These are phyloP conservation scores for Microcebus lehilahytsara DNA, from an alignment of 2,113 vertebrate species.

Conservation along the genomic window DNA sequence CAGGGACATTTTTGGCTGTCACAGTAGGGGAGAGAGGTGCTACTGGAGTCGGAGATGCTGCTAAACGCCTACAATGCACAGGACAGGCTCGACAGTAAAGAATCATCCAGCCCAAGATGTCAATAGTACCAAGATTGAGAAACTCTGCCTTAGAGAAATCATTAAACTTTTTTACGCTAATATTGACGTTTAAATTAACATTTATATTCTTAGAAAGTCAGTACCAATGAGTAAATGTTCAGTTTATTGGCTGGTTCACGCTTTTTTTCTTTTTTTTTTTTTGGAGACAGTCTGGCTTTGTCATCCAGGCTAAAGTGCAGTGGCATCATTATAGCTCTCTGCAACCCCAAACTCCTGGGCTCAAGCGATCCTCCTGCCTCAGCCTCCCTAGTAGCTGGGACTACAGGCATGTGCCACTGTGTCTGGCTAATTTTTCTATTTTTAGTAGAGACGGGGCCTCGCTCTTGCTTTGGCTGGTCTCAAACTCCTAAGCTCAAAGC, in stretches of 20 bases:
- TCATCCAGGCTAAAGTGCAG: too few species aligned
- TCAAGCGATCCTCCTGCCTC: too few species aligned
- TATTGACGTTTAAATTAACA: neutral
- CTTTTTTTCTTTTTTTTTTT: too few species aligned
- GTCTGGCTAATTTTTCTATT: too few species aligned
- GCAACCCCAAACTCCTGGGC: too few species aligned
- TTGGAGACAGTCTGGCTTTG: too few species aligned
- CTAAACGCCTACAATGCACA: neutral
- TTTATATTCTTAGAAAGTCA: neutral
- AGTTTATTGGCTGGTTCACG: neutral
- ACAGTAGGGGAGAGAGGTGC: neutral
- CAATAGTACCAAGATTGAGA: neutral
- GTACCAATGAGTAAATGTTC: neutral
- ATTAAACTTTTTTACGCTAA: neutral
- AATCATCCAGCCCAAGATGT: neutral
- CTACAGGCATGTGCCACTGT: too few species aligned
- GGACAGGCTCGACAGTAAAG: neutral
- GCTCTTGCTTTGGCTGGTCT: too few species aligned
- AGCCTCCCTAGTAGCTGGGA: too few species aligned
- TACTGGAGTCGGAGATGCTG: neutral
- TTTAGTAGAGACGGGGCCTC: too few species aligned
- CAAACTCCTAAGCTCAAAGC: too few species aligned
- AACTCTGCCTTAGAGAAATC: neutral
- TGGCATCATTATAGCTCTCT: too few species aligned
- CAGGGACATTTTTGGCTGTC: neutral